These are phyloP conservation scores for Crenichthys baileyi DNA, from an alignment of 2,797 vertebrate species.

Conservation along the genomic window DNA sequence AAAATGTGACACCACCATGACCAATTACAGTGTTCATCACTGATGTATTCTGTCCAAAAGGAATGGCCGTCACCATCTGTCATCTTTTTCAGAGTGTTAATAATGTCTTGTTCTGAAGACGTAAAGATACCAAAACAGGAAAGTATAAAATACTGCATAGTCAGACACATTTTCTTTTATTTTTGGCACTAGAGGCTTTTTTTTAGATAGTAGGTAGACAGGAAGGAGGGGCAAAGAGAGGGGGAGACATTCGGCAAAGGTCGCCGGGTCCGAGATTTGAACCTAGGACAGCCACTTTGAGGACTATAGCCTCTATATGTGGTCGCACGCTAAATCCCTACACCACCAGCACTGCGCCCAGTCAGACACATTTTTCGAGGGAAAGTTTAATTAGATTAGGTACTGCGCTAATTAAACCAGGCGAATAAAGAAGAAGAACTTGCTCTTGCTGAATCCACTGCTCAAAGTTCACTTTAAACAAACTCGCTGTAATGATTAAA, in stretches of 20 bases:
- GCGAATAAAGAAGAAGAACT: background rate
- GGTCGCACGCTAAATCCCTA: too few species aligned
- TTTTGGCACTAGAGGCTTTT: too few species aligned
- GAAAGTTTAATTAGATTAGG: too few species aligned
- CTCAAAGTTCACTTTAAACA: background rate
- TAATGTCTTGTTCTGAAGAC: conserved; percentile 2
- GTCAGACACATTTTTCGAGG: background rate
- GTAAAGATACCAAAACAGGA: background rate
- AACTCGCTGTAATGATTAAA: background rate
- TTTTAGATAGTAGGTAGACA: too few species aligned
- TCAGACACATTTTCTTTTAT: background rate
- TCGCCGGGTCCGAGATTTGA: too few species aligned
- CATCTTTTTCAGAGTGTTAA: conserved; percentile 17
- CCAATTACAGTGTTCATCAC: conserved; percentile 48
- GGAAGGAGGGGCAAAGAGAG: too few species aligned
- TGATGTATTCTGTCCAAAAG: conserved; percentile 43
- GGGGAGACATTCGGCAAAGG: too few species aligned
- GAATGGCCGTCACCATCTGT: conserved; percentile 56
- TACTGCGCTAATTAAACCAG: too few species aligned
- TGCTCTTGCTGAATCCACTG: background rate
- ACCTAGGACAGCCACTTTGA: too few species aligned
- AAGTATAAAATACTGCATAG: background rate
- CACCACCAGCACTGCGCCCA: too few species aligned
- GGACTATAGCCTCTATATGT: too few species aligned
- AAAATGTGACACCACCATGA: conserved; percentile 34